Evolutionary conservation across 2,113 vertebrate genomes (phyloP), one percentile per base, ranked within the genome.

Genomic region (Spea bombifrons): DNA sequence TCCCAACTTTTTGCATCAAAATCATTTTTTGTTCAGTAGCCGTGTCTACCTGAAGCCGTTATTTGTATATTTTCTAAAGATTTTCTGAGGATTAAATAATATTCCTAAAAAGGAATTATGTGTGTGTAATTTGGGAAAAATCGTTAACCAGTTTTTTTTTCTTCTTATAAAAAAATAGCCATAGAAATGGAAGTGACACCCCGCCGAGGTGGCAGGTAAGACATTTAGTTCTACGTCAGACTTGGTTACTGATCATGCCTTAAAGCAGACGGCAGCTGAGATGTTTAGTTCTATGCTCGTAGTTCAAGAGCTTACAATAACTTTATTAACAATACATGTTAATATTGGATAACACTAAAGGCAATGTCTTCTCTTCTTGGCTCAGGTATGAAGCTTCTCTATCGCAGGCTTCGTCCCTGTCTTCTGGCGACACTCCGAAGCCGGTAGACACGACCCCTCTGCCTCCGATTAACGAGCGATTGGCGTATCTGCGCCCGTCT

Each of bases 401-500:
- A 15, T 47, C 61, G 5, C 76, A 71, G 44, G 76, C 72, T 30
- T 55, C 61, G 12, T 66, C 76, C 13, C 13, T 72, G 4, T 66
- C 17, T 43, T 78, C 63, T 57, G 47, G 57, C 61, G 48, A 8
- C n/a, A 86, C 84, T 13, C 87, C 73, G 0, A 83, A 57, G 15
- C 87, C 78, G 8, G 84, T 89, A 5, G 84, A 81, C 0, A 90
- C 91, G 0, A 89, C 90, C 16, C 94, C 95, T 0, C 86, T 98
- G 12, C 97, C 94, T 1, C 92, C 97, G 0, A 52, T 95, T 53
- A 82, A 86, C 0, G 94, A 99, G 80, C 94, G 94, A 10, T 78
- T 98, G 83, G 94, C 94, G 0, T 81, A 88, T 65, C 89, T 98
- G 6, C 85, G 82, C 12, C 96, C 97, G 3, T 98, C 96, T 73